Evolutionary conservation across 2,888 invertebrate genomes (phyloP).

Genomic region (Mythimna impura): DNA sequence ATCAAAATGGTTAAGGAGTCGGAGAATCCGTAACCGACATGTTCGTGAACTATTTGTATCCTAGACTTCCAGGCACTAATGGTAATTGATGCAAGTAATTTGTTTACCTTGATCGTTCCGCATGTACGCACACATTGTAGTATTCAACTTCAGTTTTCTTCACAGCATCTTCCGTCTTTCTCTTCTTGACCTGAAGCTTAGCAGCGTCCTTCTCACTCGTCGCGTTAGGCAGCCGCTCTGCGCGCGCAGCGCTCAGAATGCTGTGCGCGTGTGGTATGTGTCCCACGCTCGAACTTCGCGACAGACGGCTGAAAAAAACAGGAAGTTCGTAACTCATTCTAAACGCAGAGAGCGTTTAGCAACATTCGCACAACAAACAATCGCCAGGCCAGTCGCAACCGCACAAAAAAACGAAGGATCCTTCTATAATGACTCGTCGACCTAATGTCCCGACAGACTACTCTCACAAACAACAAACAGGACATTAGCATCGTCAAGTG

Average conservation of each 20-base stretch:
- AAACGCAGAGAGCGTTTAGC: constrained; percentile 39
- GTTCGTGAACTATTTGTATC: background rate
- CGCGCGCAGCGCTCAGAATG: constrained; percentile 85
- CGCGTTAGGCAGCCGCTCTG: constrained; percentile 78
- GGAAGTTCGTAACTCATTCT: constrained; percentile 48
- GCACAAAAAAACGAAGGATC: constrained; percentile 79
- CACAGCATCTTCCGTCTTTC: constrained; percentile 97
- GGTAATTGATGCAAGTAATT: background rate
- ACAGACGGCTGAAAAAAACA: constrained; percentile 81
- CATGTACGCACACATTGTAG: constrained; percentile 96
- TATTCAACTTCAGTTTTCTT: constrained; percentile 98
- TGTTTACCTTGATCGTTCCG: constrained; percentile 95
- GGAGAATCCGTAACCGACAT: background rate
- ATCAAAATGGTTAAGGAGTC: background rate
- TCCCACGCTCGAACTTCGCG: constrained; percentile 90
- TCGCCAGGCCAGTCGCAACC: constrained; percentile 74
- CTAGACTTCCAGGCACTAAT: background rate
- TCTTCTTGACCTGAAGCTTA: constrained; percentile 96
- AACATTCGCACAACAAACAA: constrained; percentile 70
- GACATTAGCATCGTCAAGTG: constrained; percentile 68
- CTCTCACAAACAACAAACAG: constrained; percentile 44
- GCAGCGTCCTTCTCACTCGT: constrained; percentile 91
- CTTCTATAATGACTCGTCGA: constrained; percentile 71
- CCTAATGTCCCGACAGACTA: constrained; percentile 52
- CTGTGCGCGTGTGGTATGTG: constrained; percentile 89